Conservation (phyloP, 2,113 vertebrate genomes). For the Tiliqua scincoides region DNA sequence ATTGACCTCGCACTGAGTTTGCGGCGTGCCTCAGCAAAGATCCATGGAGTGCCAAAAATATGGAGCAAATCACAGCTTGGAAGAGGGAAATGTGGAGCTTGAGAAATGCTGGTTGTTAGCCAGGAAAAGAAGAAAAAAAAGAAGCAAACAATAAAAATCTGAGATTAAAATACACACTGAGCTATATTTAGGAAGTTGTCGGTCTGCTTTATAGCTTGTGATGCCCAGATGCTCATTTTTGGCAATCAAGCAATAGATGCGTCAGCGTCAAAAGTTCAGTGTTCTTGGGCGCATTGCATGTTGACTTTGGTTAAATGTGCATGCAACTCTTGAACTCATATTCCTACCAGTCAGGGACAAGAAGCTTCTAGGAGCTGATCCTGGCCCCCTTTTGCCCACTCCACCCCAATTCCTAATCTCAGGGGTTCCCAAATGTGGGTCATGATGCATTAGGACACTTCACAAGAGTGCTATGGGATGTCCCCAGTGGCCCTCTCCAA, state of each 20-base stretch:
- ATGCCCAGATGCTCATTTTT: slow-evolving; percentile 9
- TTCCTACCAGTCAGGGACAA: neutral
- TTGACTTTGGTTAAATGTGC: neutral
- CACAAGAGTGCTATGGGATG: no score
- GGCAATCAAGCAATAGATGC: neutral
- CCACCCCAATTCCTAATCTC: neutral
- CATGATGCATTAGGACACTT: no score
- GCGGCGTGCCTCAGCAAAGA: slow-evolving; percentile 22
- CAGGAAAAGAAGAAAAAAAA: slow-evolving; percentile 7
- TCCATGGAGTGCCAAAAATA: slow-evolving; percentile 48
- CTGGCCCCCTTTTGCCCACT: no score
- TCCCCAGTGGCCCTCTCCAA: no score
- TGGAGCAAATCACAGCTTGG: slow-evolving; percentile 62
- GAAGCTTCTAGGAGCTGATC: no score
- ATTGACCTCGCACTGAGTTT: neutral
- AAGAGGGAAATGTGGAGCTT: slow-evolving; percentile 17
- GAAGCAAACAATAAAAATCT: slow-evolving; percentile 51
- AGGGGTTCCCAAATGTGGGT: no score
- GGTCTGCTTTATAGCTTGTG: slow-evolving; percentile 30
- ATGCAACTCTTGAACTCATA: neutral
- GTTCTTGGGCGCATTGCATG: neutral
- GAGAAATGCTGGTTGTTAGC: slow-evolving; percentile 50
- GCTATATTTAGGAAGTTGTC: slow-evolving; percentile 23
- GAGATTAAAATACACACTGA: slow-evolving; percentile 40
- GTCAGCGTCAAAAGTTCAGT: neutral